phyloP scores from a whole-genome alignment of 2,113 vertebrate genomes.

The Sebastes fasciatus region DNA sequence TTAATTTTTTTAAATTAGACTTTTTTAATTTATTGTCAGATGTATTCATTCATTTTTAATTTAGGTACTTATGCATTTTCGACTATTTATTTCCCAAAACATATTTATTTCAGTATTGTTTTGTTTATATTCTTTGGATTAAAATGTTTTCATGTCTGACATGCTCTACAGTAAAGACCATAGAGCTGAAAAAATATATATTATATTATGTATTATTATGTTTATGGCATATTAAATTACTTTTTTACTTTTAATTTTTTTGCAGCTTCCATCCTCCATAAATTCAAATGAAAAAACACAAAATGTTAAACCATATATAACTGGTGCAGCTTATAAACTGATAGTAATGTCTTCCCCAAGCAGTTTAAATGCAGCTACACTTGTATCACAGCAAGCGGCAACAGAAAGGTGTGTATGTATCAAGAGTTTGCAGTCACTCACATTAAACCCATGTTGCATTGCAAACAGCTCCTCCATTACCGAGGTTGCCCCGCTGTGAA shows the following conservation, averaged over 20 bases:
- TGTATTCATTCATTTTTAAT: background rate
- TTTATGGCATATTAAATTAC: too few relatives aligned
- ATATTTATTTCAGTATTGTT: background rate
- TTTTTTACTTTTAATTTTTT: background rate
- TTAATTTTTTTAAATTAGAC: background rate
- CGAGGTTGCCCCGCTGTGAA: slow-evolving; percentile 46
- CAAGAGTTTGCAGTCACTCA: slow-evolving; percentile 41
- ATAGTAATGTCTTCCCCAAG: background rate
- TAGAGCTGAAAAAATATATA: background rate
- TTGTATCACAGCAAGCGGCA: slow-evolving; percentile 26
- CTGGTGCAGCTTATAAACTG: background rate
- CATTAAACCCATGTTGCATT: slow-evolving; percentile 53
- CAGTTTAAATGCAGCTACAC: slow-evolving; percentile 9
- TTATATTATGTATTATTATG: too few relatives aligned
- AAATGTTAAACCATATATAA: slow-evolving; percentile 8
- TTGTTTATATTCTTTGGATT: background rate
- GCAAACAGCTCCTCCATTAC: slow-evolving; percentile 69
- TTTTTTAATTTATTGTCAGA: background rate
- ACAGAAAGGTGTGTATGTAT: slow-evolving; percentile 24
- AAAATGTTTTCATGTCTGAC: background rate
- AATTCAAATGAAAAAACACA: background rate
- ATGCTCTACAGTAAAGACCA: background rate
- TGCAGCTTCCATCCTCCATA: background rate
- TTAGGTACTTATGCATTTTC: background rate
- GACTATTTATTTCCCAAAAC: background rate